Base-by-base conservation (phyloP, 2,113 vertebrate species). In the Eleginops maclovinus region DNA sequence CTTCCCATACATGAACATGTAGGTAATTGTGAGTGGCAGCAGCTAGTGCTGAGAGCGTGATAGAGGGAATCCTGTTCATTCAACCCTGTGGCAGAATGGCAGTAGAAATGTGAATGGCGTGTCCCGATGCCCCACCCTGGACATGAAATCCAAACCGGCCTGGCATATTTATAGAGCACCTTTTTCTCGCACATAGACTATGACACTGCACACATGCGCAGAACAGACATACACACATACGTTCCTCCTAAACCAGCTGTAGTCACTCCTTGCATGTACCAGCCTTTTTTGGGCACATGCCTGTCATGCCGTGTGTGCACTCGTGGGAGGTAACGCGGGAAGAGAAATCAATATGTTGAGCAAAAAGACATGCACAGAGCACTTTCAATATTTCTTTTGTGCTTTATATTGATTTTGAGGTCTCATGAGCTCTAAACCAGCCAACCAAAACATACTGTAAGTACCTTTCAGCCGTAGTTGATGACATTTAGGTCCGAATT, bases 201-300 rank as follows among this genome's bases (percentile, higher is more conserved):
- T 90, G 91, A 92, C 93, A 75, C 72, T 87, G 75, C 90, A 92
- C 85, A 83, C 87, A 82, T 80, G 68, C 77, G 60, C 73, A 72
- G 26, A 66, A 76, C 40, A 36, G 31, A 19, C 68, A 44, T 66
- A 59, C 56, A 64, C 56, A 68, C 31, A 63, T 66, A 64, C 66
- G 54, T 70, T 90, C 75, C 70, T 72, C 36, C 67, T 62, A 78
- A 89, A 82, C 59, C 79, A 85, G 84, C 77, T 83, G 86, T 77
- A 86, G 79, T 85, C 84, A 79, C 76, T 84, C 58, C 60, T 82
- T 28, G 63, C 81, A 79, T 75, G 63, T 74, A 85, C 62, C 75
- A 63, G 72, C 90, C 93, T 92, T 94, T 94, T 95, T 95, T 93
- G 88, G 94, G 88, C 85, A 92, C 93, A 86, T 85, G 89, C 78